A percentile compares a stretch with the other conserved stretches of the same genome.
Conservation (phyloP, 2,797 vertebrate species). For the Oceanodroma leucorhoa region DNA sequence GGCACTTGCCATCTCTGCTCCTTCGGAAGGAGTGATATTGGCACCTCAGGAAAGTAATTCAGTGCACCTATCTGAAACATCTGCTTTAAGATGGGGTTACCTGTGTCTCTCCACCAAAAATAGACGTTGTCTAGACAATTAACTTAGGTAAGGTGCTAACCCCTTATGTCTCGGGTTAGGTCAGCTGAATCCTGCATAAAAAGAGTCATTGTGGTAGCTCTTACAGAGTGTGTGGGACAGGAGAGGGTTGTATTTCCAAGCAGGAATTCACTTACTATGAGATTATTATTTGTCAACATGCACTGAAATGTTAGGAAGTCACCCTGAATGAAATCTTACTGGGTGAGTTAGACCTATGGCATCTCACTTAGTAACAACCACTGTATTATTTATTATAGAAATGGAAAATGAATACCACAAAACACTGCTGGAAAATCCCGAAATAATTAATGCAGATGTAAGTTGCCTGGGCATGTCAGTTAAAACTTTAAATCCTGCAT, state of each 20-base stretch:
- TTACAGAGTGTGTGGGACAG: not conserved
- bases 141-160: not conserved
- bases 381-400: not conserved
- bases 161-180: not conserved
- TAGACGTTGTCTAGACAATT: not conserved
- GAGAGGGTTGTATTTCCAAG: not conserved
- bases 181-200: not conserved
- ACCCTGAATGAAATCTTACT: not conserved
- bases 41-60: not conserved
- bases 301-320: not conserved
- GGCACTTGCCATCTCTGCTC: not conserved
- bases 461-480: conserved; percentile 11
- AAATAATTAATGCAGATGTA: conserved; percentile 2
- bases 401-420: not conserved
- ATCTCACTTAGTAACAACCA: not conserved
- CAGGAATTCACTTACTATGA: not conserved
- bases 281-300: not conserved
- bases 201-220: not conserved
- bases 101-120: not conserved
- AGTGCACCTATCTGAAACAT: not conserved
- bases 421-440: not conserved
- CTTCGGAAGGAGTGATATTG: not conserved
- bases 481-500: not conserved
- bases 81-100: not conserved
- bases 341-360: not conserved